These are phyloP conservation scores for Coturnix japonica DNA, from an alignment of 2,113 vertebrate species.

Conservation along the genomic window DNA sequence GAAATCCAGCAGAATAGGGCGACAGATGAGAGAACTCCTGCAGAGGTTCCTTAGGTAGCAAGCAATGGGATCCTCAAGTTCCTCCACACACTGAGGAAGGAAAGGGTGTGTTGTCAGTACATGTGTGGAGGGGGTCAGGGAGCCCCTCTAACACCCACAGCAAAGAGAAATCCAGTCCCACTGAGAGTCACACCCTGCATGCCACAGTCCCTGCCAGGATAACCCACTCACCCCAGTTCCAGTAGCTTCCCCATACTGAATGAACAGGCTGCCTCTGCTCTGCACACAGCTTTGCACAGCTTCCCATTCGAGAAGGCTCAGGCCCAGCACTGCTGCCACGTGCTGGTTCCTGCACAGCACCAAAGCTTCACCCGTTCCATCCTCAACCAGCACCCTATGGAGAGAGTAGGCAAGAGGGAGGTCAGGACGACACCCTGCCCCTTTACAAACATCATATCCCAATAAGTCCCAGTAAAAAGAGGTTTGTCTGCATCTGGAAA, in stretches of 20 bases:
- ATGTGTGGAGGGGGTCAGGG: not conserved
- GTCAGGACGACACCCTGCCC: not conserved
- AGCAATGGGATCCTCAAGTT: conserved; percentile 36
- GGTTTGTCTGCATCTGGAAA: not conserved
- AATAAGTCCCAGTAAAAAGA: not conserved
- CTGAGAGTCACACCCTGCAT: accelerated
- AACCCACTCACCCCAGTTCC: conserved; percentile 61
- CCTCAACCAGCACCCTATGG: conserved; percentile 82
- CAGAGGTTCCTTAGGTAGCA: conserved; percentile 67
- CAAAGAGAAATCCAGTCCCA: not conserved
- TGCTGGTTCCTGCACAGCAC: conserved; percentile 77
- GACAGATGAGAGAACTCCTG: conserved; percentile 62
- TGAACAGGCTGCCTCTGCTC: conserved; percentile 76
- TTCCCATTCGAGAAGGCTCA: conserved; percentile 82
- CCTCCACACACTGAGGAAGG: conserved; percentile 54
- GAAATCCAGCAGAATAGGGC: conserved; percentile 62
- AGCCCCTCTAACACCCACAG: not conserved
- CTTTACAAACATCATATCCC: not conserved
- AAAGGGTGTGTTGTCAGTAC: not conserved
- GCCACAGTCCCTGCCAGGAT: not conserved
- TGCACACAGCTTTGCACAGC: conserved; percentile 79
- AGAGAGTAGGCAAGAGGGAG: conserved; percentile 24
- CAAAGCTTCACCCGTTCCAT: conserved; percentile 84
- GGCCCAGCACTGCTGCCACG: conserved; percentile 74
- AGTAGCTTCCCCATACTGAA: conserved; percentile 75